Evolutionary conservation across 2,888 invertebrate genomes (phyloP).

Genomic region (Pilophorus perplexus): DNA sequence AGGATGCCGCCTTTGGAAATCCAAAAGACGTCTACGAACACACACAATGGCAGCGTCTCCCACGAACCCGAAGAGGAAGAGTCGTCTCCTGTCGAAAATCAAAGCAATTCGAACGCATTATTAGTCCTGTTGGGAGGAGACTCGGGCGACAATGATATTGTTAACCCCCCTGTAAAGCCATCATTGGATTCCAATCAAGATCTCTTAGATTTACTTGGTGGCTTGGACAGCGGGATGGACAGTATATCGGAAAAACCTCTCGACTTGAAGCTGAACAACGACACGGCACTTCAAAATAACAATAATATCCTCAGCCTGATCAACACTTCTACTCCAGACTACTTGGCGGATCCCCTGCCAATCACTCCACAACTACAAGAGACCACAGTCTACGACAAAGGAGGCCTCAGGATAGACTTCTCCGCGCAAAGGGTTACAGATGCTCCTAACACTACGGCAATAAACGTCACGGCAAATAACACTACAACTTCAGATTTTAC

Average conservation of each 20-base stretch:
- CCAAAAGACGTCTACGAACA: slow-evolving; percentile 51
- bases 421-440: slow-evolving; percentile 65
- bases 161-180: slow-evolving; percentile 54
- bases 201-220: slow-evolving; percentile 78
- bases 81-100: slow-evolving; percentile 30
- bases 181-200: slow-evolving; percentile 66
- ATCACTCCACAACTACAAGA: slow-evolving; percentile 50
- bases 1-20: slow-evolving; percentile 95
- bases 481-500: slow-evolving; percentile 68
- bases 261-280: slow-evolving; percentile 41
- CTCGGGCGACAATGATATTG: slow-evolving; percentile 56
- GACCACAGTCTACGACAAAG: slow-evolving; percentile 78
- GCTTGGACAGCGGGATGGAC: slow-evolving; percentile 45
- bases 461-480: slow-evolving; percentile 81
- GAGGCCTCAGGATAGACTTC: slow-evolving; percentile 78
- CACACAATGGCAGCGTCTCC: slow-evolving; percentile 52
- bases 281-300: slow-evolving; percentile 47
- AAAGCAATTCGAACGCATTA: slow-evolving; percentile 61
- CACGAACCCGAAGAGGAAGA: slow-evolving; percentile 48
- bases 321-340: slow-evolving; percentile 52
- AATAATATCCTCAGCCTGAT: slow-evolving; percentile 46
- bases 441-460: slow-evolving; percentile 62
- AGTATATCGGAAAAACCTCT: slow-evolving; percentile 37
- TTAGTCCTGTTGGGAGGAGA: slow-evolving; percentile 78
- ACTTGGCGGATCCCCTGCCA: slow-evolving; percentile 57